Conservation (phyloP, 1,140 invertebrate species). For the Aphis gossypii region DNA sequence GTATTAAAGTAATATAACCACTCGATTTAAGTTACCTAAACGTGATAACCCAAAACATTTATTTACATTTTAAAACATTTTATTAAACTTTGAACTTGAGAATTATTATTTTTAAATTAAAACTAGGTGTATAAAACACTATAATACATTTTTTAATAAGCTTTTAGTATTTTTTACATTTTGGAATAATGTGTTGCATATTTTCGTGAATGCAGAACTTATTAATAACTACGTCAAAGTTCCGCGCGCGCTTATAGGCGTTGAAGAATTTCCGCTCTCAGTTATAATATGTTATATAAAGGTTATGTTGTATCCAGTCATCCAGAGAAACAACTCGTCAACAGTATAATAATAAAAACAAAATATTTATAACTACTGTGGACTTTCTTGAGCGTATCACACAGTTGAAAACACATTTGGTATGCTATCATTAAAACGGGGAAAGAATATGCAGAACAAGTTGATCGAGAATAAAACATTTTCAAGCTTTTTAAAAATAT, state of each 20-base stretch:
- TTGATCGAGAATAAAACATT: not conserved
- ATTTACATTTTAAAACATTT: not conserved
- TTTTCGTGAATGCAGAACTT: not conserved
- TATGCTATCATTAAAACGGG: not conserved
- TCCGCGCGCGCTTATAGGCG: not conserved
- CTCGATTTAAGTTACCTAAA: not conserved
- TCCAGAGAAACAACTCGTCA: not conserved
- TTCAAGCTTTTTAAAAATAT: not conserved
- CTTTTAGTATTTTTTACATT: not conserved
- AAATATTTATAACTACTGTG: not conserved
- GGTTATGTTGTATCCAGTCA: not conserved
- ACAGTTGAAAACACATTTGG: not conserved
- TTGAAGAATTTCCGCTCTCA: not conserved
- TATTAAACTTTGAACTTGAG: not conserved
- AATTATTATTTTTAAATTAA: not conserved
- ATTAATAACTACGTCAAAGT: not conserved
- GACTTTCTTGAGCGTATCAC: not conserved
- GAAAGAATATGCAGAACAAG: not conserved
- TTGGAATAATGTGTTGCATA: not conserved
- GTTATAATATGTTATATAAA: constrained; percentile 3
- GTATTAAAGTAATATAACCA: not conserved
- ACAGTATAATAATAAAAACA: not conserved
- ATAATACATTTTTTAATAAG: not conserved
- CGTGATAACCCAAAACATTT: not conserved
- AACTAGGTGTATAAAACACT: not conserved